Evolutionary conservation across 2,888 invertebrate genomes (phyloP).

Genomic region (Macrophya alboannulata): DNA sequence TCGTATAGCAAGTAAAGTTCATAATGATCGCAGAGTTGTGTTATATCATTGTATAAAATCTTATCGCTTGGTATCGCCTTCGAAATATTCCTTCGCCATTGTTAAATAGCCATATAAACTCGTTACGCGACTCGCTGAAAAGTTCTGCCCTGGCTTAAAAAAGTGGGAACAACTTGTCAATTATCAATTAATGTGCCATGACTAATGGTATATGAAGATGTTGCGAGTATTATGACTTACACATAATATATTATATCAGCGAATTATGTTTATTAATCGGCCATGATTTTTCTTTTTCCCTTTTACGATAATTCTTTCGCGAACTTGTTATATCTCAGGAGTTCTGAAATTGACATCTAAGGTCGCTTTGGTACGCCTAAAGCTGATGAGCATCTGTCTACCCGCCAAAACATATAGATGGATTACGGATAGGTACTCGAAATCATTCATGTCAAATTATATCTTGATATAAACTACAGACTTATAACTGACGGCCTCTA

Average conservation of each 20-base stretch:
- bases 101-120: background rate
- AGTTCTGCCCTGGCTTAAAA: too few relatives aligned
- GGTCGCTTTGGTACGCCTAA: background rate
- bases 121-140: too few relatives aligned
- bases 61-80: background rate
- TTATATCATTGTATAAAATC: background rate
- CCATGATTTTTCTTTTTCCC: too few relatives aligned
- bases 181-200: too few relatives aligned
- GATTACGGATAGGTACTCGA: background rate
- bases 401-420: background rate
- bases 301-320: too few relatives aligned
- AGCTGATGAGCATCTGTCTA: background rate
- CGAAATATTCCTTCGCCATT: background rate
- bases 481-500: conserved; percentile 5
- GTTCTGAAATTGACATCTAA: background rate
- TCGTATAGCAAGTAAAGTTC: background rate
- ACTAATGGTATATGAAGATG: too few relatives aligned
- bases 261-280: too few relatives aligned
- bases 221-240: too few relatives aligned
- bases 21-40: background rate
- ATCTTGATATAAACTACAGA: conserved; percentile 11
- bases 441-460: conserved; percentile 25
- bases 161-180: too few relatives aligned
- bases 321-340: too few relatives aligned
- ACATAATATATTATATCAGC: too few relatives aligned